Conservation (phyloP, 2,888 invertebrate genomes). For the Polyommatus iphigenia region DNA sequence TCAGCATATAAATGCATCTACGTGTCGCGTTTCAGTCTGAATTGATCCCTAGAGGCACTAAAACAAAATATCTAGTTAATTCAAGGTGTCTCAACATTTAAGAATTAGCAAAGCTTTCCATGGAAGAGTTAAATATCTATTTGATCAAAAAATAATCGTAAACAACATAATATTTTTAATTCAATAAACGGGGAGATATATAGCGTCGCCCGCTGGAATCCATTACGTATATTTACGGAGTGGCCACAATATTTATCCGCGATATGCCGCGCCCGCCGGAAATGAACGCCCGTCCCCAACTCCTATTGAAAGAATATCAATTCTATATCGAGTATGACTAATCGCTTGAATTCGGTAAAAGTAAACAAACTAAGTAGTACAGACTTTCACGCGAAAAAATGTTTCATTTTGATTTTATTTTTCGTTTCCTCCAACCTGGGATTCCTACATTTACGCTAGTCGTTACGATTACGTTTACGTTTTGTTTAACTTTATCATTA, state of each 20-base stretch:
- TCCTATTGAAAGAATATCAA: constrained; percentile 41
- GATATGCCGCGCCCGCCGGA: constrained; percentile 67
- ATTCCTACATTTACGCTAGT: background rate
- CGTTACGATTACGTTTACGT: too few species aligned
- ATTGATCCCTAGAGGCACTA: too few species aligned
- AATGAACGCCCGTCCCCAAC: constrained; percentile 52
- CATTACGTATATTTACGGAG: constrained; percentile 77
- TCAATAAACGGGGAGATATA: constrained; percentile 35
- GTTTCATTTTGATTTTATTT: background rate
- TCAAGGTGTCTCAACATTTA: too few species aligned
- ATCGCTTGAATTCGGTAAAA: background rate
- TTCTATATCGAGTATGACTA: constrained; percentile 33
- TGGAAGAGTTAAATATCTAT: too few species aligned
- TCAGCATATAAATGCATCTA: too few species aligned
- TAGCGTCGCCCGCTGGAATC: constrained; percentile 51
- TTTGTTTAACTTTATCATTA: too few species aligned
- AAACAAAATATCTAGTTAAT: too few species aligned
- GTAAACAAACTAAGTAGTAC: background rate
- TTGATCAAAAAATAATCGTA: background rate
- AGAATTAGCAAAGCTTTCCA: too few species aligned
- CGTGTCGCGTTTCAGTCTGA: too few species aligned
- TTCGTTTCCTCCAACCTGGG: too few species aligned
- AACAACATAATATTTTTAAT: constrained; percentile 20
- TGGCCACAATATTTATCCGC: constrained; percentile 76
- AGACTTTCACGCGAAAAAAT: background rate